Evolutionary conservation across 2,797 vertebrate genomes (phyloP), one percentile per base, ranked within the genome.

Genomic region (Dryobates pubescens): DNA sequence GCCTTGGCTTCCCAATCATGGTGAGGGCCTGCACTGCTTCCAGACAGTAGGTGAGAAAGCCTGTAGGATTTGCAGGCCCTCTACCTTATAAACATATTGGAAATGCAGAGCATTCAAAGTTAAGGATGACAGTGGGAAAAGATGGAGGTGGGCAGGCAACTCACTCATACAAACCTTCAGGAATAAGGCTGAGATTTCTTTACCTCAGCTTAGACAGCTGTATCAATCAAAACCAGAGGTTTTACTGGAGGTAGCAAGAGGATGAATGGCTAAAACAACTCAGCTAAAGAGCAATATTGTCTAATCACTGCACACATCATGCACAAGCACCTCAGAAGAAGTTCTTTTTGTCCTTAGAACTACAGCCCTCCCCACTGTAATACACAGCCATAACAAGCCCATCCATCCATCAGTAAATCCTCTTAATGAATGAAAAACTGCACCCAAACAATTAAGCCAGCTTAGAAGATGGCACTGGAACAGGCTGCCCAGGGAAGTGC

Each of bases 31-130:
- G 26, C 4, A 24, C 19, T 22, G 22, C 47, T 59, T 69, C 57
- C 13, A 16, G 43, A 36, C 0, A 7, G 17, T 0, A 38, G 7
- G 4, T 24, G 6, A 13, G 26, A 49, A 72, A 85, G 38, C 18
- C 29, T 32, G 29, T 22, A 56, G 51, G 36, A 41, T 73, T 70
- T 86, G 76, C 32, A 77, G 43, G 22, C 24, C 24, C 27, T 65
- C 47, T 32, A 10, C 32, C 34, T 68, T 7, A 2, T 30, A 49
- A 75, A 34, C 47, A 8, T 29, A 68, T 53, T 43, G 72, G 22
- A 85, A 88, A 80, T 11, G 1, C 10, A 8, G 5, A 59, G 7
- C 13, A 45, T 22, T 71, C 26, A 30, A 77, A 70, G 19, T 53
- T 88, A 58, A 8, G 59, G 16, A 59, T 68, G 38, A 74, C 0